Evolutionary conservation across 2,888 invertebrate genomes (phyloP), one percentile per base, ranked within the genome.

Genomic region (Bellardia bayeri): DNA sequence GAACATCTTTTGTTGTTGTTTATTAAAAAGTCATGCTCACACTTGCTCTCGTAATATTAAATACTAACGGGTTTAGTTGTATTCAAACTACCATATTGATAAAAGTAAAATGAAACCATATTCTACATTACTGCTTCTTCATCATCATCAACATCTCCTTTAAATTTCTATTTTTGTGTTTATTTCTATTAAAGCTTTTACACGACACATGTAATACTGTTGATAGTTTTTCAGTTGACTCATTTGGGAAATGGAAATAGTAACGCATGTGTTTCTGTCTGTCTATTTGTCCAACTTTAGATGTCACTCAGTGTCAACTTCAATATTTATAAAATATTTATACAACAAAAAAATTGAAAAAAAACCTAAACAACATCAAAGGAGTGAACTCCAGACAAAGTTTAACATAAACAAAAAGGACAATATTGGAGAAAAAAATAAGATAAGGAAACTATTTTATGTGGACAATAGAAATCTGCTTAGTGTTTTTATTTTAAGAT

Each of bases 301-400:
- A 74, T 74, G 75, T 76, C 81, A 78, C 71, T 78, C 78, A 76
- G 61, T 81, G 83, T 84, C 87, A 83, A 78, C 75, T 56, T 78
- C 66, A 81, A 84, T 87, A 81, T 68, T 83, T 72, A 66, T 66
- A 71, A 81, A 84, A 81, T 83, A 83, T 71, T 86, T 66, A 74
- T 8, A 61, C 23, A 66, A 81, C 72, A 74, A 63, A 68, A 37
- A 51, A 33, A 51, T 3, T 13, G 11, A 11, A 45, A 11, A 45
- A 45, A 45, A 45, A 58, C 14, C 11, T 9, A 13, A 7, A 37
- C 51, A 13, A 84, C 87, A 81, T 76, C 71, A 84, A 87, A 83
- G 81, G 58, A 81, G 30, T 8, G 8, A 56, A 51, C 1, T 23
- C 13, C 63, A 78, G 71, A 83, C 82, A 68, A 40, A 23, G 2